phyloP scores from a whole-genome alignment of 2,888 invertebrate species.

The Drosophila aldrichi region DNA sequence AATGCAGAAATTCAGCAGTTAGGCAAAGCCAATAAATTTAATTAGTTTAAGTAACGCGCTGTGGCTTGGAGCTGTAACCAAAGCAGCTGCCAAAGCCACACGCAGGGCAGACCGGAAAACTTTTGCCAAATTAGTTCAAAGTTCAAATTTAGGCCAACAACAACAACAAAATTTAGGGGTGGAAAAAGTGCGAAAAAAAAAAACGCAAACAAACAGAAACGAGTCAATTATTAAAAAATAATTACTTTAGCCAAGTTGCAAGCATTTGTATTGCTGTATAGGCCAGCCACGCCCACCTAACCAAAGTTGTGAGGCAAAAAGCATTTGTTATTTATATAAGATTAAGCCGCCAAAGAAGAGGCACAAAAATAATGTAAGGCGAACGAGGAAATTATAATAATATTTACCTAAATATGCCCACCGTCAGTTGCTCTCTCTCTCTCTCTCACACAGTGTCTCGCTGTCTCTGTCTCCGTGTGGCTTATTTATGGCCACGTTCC shows the following conservation, averaged over 20 bases:
- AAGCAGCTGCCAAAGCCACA: constrained; percentile 70
- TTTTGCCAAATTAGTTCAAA: constrained; percentile 77
- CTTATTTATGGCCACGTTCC: constrained; percentile 74
- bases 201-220: constrained; percentile 51
- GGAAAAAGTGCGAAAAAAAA: not conserved
- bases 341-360: constrained; percentile 48
- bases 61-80: constrained; percentile 54
- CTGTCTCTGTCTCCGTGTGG: constrained; percentile 28
- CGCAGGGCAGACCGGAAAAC: constrained; percentile 55
- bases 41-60: constrained; percentile 73
- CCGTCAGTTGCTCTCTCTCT: constrained; percentile 11
- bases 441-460: not conserved
- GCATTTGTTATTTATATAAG: constrained; percentile 77
- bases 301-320: constrained; percentile 27
- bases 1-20: constrained; percentile 15
- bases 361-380: constrained; percentile 34
- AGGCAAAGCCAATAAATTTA: constrained; percentile 64
- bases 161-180: constrained; percentile 1
- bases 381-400: constrained; percentile 71
- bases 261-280: constrained; percentile 52
- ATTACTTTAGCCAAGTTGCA: constrained; percentile 77
- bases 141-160: constrained; percentile 61
- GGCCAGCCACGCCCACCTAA: constrained; percentile 24
- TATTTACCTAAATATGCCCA: constrained; percentile 76
- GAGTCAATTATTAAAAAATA: constrained; percentile 81